phyloP scores from a whole-genome alignment of 2,888 invertebrate species.

The Coelinius sp. region DNA sequence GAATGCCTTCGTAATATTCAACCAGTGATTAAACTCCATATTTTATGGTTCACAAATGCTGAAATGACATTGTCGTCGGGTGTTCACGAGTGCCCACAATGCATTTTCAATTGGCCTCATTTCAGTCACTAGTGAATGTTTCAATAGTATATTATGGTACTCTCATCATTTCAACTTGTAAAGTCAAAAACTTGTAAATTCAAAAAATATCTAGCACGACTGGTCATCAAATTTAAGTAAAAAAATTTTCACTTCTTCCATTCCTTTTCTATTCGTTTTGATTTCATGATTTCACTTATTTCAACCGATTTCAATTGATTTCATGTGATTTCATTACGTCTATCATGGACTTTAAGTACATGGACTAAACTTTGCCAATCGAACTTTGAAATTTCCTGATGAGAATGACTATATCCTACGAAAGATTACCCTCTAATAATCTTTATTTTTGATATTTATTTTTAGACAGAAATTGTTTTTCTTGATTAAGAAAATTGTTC shows the following conservation, averaged over 20 bases:
- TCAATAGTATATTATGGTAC: neutral
- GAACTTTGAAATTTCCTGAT: constrained; percentile 15
- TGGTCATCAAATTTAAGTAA: constrained; percentile 13
- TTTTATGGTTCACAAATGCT: constrained; percentile 6
- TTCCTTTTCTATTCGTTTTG: too few relatives aligned
- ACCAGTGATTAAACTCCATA: constrained; percentile 9
- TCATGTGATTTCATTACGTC: too few relatives aligned
- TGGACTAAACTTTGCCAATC: constrained; percentile 13
- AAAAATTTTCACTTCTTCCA: too few relatives aligned
- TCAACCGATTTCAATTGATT: constrained; percentile 10
- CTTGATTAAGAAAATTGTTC: too few relatives aligned
- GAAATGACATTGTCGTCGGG: neutral
- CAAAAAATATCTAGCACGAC: too few relatives aligned
- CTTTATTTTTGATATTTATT: neutral
- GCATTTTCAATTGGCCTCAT: constrained; percentile 6
- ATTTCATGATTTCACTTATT: too few relatives aligned
- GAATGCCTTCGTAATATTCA: neutral
- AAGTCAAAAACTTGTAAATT: too few relatives aligned
- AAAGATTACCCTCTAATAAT: neutral
- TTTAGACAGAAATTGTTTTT: too few relatives aligned
- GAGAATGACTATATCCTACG: constrained; percentile 9
- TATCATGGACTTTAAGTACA: neutral
- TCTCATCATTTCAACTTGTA: neutral
- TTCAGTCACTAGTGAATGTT: neutral
- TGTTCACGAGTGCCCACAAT: neutral